A percentile compares a stretch with the other conserved stretches of the same genome.
Conservation (phyloP, 2,113 vertebrate species). For the Hippopotamus amphibius region DNA sequence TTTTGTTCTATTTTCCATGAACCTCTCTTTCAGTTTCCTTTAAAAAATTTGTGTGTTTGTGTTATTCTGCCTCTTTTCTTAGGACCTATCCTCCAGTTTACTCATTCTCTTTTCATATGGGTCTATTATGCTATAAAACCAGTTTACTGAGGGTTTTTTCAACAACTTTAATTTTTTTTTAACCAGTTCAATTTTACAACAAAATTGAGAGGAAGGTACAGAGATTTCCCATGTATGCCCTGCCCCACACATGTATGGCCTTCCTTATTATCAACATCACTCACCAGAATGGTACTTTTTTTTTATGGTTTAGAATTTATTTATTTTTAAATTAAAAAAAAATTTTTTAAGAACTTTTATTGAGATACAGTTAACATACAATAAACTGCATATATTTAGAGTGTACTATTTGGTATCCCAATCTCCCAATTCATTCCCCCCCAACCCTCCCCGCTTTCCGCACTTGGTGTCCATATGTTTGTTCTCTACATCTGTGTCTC, state of each 20-base stretch:
- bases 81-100: not conserved
- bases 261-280: not conserved
- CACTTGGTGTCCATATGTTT: no score
- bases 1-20: constrained; percentile 1
- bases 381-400: no score
- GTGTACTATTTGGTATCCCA: no score
- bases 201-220: not conserved
- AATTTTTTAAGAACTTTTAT: no score
- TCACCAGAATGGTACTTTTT: not conserved
- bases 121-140: not conserved
- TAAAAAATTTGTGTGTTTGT: not conserved
- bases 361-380: no score
- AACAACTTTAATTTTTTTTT: not conserved
- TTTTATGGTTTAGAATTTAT: not conserved
- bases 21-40: not conserved
- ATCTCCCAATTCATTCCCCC: no score
- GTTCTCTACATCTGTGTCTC: no score
- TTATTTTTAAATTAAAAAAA: no score
- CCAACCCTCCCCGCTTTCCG: no score
- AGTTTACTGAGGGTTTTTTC: not conserved
- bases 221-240: not conserved
- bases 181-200: not conserved
- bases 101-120: not conserved
- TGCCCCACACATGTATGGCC: not conserved
- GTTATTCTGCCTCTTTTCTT: not conserved